These are phyloP conservation scores for Phortica magna DNA, from an alignment of 2,888 invertebrate genomes.

Conservation along the genomic window DNA sequence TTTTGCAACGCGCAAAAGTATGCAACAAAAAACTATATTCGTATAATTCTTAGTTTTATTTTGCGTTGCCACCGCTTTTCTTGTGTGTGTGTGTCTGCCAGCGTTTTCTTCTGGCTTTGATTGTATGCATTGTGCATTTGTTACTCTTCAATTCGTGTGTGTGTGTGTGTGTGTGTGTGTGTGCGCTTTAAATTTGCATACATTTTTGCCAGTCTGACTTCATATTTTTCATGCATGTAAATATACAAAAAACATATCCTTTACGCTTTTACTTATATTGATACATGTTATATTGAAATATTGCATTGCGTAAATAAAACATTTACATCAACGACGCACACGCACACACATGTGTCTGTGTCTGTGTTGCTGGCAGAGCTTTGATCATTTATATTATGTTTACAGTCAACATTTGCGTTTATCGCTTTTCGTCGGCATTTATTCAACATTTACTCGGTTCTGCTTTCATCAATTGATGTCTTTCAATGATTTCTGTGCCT, in stretches of 20 bases:
- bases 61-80: not conserved
- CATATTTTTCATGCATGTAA: not conserved
- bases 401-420: not conserved
- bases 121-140: no score
- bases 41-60: not conserved
- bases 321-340: not conserved
- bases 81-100: not conserved
- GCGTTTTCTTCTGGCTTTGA: not conserved
- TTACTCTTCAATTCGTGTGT: not conserved
- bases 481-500: no score
- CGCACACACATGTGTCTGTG: not conserved
- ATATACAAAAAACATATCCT: slow-evolving; percentile 9
- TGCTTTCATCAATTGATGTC: not conserved
- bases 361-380: not conserved
- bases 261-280: slow-evolving; percentile 23
- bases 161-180: not conserved
- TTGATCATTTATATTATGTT: not conserved
- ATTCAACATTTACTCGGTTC: not conserved
- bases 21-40: slow-evolving; percentile 5
- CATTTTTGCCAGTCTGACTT: not conserved
- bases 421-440: not conserved
- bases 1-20: slow-evolving; percentile 8
- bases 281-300: slow-evolving; percentile 14
- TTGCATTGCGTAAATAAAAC: slow-evolving; percentile 18
- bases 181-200: not conserved